A percentile compares a stretch with the other conserved stretches of the same genome.
Evolutionary conservation across 2,888 invertebrate species (phyloP).

Genomic region (Drosophila colorata): DNA sequence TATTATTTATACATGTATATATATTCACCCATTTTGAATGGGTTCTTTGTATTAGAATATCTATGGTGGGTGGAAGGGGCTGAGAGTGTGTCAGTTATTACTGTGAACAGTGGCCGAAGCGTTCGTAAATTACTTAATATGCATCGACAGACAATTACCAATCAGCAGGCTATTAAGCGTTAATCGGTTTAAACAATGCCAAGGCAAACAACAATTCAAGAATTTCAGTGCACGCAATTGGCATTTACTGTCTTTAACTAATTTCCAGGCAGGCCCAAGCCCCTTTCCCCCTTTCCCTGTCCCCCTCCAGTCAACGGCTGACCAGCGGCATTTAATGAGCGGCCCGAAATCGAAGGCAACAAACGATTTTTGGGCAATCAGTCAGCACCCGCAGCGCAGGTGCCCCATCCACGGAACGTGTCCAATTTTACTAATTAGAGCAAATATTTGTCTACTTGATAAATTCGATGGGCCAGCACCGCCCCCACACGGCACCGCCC

Average conservation of each 20-base stretch:
- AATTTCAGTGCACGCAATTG: constrained; percentile 43
- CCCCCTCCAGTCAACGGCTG: not conserved
- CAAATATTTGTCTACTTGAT: constrained; percentile 65
- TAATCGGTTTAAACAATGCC: constrained; percentile 59
- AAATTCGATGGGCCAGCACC: constrained; percentile 32
- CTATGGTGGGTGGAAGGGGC: too few species aligned
- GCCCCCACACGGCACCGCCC: constrained; percentile 31
- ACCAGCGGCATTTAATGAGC: constrained; percentile 47
- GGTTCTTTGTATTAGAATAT: too few species aligned
- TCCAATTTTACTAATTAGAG: constrained; percentile 67
- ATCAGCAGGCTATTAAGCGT: constrained; percentile 55
- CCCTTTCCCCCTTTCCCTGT: too few species aligned
- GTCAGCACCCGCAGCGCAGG: constrained; percentile 42
- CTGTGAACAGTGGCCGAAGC: constrained; percentile 32
- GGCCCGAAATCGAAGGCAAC: constrained; percentile 47
- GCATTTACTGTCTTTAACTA: constrained; percentile 39
- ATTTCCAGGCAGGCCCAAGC: not conserved
- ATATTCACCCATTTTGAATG: too few species aligned
- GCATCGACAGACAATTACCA: constrained; percentile 61
- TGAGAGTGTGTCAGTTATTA: constrained; percentile 11
- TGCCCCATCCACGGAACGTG: constrained; percentile 40
- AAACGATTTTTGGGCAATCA: constrained; percentile 59
- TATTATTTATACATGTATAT: too few species aligned
- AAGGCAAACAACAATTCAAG: constrained; percentile 32
- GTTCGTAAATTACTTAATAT: constrained; percentile 57